Conservation (phyloP, 2,888 invertebrate species). For the Proisotoma minuta region DNA sequence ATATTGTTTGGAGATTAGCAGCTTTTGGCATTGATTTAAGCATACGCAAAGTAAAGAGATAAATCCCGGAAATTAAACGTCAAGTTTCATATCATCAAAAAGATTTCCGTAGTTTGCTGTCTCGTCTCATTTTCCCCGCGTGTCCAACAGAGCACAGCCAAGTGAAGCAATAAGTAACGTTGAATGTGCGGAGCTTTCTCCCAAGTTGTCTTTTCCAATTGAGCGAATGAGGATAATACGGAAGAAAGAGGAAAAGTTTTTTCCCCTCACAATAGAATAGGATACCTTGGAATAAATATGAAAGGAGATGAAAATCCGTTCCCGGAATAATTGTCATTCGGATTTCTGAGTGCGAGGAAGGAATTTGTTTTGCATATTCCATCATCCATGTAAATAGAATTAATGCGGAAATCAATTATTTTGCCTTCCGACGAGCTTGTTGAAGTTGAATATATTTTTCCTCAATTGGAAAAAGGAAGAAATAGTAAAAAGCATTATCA, state of each 20-base stretch:
- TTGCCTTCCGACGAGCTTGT: too few species aligned
- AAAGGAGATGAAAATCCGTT: constrained; percentile 9
- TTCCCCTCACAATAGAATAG: too few species aligned
- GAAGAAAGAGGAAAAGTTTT: neutral
- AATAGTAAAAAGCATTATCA: too few species aligned
- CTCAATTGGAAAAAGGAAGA: too few species aligned
- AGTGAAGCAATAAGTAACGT: neutral
- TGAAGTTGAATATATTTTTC: too few species aligned
- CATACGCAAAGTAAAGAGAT: neutral
- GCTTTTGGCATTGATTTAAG: neutral
- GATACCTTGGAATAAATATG: too few species aligned
- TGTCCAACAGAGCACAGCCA: constrained; percentile 3
- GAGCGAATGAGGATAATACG: neutral
- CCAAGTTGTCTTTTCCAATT: neutral
- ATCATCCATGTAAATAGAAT: too few species aligned
- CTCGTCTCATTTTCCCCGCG: constrained; percentile 15
- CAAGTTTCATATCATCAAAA: too few species aligned
- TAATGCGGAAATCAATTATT: too few species aligned
- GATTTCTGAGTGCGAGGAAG: neutral
- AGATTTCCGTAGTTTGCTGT: too few species aligned
- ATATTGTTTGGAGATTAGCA: neutral
- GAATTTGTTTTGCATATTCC: neutral
- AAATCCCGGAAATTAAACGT: constrained; percentile 37
- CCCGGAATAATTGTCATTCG: constrained; percentile 12
- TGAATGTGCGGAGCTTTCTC: neutral